Evolutionary conservation across 1,140 invertebrate species (phyloP), one percentile per base, ranked within the genome.

Genomic region (Drosophila biarmipes): DNA sequence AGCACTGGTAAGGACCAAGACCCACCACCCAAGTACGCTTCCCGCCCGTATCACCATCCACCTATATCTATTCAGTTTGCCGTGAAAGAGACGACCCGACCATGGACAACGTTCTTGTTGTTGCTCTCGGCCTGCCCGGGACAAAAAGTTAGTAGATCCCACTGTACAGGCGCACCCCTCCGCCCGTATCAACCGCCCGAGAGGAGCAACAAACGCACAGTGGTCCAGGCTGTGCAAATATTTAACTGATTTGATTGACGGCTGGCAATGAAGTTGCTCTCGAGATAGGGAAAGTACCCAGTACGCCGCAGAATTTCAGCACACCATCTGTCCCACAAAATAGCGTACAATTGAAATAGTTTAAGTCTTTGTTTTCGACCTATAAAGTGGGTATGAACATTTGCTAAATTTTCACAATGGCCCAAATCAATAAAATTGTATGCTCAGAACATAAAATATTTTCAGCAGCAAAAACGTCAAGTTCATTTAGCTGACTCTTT

Each of bases 21-120:
- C 21, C n/a, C 21, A 21, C 29, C 35, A 34, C 17, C n/a, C 37
- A 34, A 35, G 29, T 34, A 52, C 21, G 2, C 27, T 7, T 21
- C n/a, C 17, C 17, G 10, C 21, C 21, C 11, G 10, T 6, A 1
- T 48, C 15, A 1, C 19, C 6, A 14, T 6, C 38, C 37, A 43
- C 59, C 40, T n/a, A 66, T 35, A 49, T 73, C 38, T 43, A 73
- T 51, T 58, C 66, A 52, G 67, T 52, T 38, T 55, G 73, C 21
- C 51, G 34, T 49, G 59, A 61, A 62, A 81, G 24, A 62, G 57
- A 54, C 67, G 71, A 68, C 78, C 78, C 80, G 80, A 84, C 80
- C 80, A 85, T 80, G 77, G 80, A 85, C 80, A 85, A 85, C 73
- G 55, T 80, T 45, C 78, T 78, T 86, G 58, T 63, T 85, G 81